Evolutionary conservation across 2,888 invertebrate genomes (phyloP).

Genomic region (Cryptosula pallasiana): DNA sequence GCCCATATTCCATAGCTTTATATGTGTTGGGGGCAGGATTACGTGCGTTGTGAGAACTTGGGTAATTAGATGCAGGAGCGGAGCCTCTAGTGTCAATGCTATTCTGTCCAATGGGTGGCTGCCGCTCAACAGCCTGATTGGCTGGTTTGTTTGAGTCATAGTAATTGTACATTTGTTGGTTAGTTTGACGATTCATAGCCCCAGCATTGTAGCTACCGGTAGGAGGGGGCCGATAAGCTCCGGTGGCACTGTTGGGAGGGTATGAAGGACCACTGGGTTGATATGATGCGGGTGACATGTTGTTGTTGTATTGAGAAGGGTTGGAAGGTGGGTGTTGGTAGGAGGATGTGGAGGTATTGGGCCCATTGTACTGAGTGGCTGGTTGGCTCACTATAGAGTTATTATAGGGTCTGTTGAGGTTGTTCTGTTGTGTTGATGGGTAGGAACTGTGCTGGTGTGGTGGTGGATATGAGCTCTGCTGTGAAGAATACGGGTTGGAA

Average conservation of each 20-base stretch:
- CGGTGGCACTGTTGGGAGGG: not conserved
- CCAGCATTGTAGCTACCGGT: conserved; percentile 20
- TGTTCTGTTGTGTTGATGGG: not conserved
- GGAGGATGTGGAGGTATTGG: not conserved
- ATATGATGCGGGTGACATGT: not conserved
- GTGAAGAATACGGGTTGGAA: not conserved
- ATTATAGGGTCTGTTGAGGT: not conserved
- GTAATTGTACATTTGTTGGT: conserved; percentile 19
- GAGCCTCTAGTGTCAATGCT: not conserved
- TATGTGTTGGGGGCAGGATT: not conserved
- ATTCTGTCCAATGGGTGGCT: conserved; percentile 19
- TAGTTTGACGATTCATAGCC: conserved; percentile 20
- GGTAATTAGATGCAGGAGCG: not conserved
- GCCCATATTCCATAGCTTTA: conserved; percentile 6
- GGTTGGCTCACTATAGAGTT: not conserved
- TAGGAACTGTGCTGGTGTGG: not conserved
- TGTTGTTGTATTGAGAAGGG: not conserved
- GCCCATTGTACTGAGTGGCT: conserved; percentile 1
- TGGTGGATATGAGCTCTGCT: not conserved
- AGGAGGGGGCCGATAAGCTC: not conserved
- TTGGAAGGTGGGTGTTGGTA: not conserved
- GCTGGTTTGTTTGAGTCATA: conserved; percentile 4
- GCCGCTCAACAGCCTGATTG: not conserved
- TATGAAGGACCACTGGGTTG: not conserved
- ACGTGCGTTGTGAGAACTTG: not conserved